Percentiles rank a stretch among this genome's conserved stretches.
These are phyloP conservation scores for Onychostoma macrolepis DNA, from an alignment of 2,113 vertebrate genomes.

Conservation along the genomic window DNA sequence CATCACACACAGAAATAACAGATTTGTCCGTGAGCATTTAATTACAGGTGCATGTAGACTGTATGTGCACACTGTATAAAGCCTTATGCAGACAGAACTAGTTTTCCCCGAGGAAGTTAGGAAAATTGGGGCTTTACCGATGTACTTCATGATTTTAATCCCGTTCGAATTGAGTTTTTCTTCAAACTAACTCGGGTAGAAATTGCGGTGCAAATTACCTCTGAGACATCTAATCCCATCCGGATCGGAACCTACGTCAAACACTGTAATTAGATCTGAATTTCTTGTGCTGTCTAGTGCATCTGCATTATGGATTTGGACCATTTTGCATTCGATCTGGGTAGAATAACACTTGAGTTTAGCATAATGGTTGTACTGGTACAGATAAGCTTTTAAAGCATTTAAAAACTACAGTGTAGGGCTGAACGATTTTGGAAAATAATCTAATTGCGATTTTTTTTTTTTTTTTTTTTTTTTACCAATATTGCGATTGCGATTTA, in stretches of 20 bases:
- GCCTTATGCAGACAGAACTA: neutral
- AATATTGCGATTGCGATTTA: too few species aligned
- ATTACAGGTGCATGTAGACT: slow-evolving; percentile 5
- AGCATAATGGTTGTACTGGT: neutral
- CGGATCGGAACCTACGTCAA: slow-evolving; percentile 4
- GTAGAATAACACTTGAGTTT: neutral
- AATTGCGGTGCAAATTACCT: slow-evolving; percentile 21
- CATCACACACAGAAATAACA: slow-evolving; percentile 27
- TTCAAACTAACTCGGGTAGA: neutral
- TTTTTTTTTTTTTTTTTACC: too few species aligned
- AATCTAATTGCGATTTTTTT: too few species aligned
- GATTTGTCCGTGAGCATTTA: neutral
- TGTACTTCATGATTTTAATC: neutral
- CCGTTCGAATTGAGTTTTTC: neutral
- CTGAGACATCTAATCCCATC: slow-evolving; percentile 26
- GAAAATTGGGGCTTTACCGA: neutral
- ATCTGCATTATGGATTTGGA: neutral
- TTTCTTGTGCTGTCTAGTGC: neutral
- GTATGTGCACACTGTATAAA: neutral
- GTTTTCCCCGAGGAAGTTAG: neutral
- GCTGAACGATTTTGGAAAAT: too few species aligned
- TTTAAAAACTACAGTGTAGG: too few species aligned
- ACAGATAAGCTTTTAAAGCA: too few species aligned
- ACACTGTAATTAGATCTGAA: slow-evolving; percentile 1
- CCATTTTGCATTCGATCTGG: neutral